Base-by-base conservation (phyloP, 2,888 invertebrate species). In the Drosophila phalerata region DNA sequence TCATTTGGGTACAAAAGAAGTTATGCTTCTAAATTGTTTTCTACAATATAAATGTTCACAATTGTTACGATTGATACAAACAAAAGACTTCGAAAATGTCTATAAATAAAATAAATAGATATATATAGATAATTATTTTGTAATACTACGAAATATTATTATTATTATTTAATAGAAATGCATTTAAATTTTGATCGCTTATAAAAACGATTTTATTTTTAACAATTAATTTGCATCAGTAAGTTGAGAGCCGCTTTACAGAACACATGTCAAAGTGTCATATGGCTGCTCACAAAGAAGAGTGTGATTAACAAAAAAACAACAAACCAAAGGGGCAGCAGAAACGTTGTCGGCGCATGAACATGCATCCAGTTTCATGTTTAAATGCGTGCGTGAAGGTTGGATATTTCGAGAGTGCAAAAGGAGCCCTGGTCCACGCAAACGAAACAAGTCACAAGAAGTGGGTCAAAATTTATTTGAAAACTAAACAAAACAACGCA, bases 371-470 rank as follows among this genome's bases (percentile, higher is more conserved):
- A 85, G 79, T 85, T 85, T 75, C 66, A 79, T 74, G 69, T 75
- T 87, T 77, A 77, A 88, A 74, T 86, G 87, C 85, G 87, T 84
- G 85, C 77, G 85, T 75, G 89, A 79, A 89, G 89, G 85, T 85
- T 85, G 89, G 64, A 69, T 65, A 87, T 88, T 76, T 77, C 28
- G 67, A 64, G 63, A 73, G 81, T 70, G 70, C 62, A 52, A 68
- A 77, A 79, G 69, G 81, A 81, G 69, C 85, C 73, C 77, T 76
- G 71, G 77, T 83, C 66, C 72, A n/a, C 67, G 56, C 48, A 34
- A 77, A 56, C 55, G 53, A 69, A 69, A 56, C 51, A 37, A 69
- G 49, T 61, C 71, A 62, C 70, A 63, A 69, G 70, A 86, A 84
- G 87, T 85, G 81, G 85, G 85, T 85, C 87, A 88, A 72, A 88